Conservation (phyloP, 37 sponge, comb jelly and placozoan species). For the Diacarnus erythraeanus region DNA sequence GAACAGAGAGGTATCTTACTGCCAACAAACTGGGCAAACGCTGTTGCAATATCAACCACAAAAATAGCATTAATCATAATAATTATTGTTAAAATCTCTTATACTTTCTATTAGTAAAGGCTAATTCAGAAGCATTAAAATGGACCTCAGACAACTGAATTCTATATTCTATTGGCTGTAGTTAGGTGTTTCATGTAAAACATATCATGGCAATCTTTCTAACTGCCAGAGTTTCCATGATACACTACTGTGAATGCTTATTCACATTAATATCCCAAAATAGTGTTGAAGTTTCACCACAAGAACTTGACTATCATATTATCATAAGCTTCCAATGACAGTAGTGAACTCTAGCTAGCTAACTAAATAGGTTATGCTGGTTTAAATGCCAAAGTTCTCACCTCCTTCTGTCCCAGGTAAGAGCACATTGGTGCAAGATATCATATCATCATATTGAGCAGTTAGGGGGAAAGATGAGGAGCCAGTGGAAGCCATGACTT, state of each 20-base stretch:
- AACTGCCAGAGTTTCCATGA: no score
- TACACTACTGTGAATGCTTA: no score
- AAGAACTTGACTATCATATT: no score
- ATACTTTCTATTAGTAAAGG: neutral
- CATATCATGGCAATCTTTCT: no score
- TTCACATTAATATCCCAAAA: no score
- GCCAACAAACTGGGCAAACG: constrained; percentile 36
- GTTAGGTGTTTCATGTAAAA: no score
- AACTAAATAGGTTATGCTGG: no score
- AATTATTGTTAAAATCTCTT: neutral
- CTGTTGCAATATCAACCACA: neutral
- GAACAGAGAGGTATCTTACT: constrained; percentile 6
- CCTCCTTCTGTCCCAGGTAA: constrained; percentile 43
- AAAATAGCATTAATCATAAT: neutral
- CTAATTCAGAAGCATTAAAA: neutral
- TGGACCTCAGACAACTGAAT: neutral
- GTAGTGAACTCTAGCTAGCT: no score
- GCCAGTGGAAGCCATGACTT: neutral
- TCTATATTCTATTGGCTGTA: no score
- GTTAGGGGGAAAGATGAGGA: constrained; percentile 19
- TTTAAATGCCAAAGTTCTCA: no score
- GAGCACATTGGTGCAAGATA: constrained; percentile 31
- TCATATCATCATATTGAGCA: constrained; percentile 44
- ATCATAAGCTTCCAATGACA: no score
- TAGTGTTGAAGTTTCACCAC: no score